Base-by-base conservation (phyloP, 2,888 invertebrate genomes). In the Ceriagrion tenellum region DNA sequence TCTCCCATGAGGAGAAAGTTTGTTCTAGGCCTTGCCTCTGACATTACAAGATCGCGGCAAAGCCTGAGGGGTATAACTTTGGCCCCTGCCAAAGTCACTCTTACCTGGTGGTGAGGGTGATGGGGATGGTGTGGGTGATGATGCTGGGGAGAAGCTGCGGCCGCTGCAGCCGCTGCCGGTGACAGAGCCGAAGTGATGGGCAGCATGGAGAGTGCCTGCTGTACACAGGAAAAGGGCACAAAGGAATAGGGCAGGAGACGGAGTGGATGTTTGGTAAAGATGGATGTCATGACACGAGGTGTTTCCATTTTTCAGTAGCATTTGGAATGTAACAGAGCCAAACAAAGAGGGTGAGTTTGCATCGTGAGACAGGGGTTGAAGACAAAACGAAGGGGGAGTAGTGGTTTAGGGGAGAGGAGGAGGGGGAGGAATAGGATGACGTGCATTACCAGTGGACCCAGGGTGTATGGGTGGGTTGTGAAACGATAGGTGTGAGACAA, bases 191-290 rank as follows among this genome's bases (percentile, higher is more conserved):
- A 93, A 12, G 93, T 93, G 26, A 93, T 93, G 47, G 93, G 93
- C 93, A 93, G 93, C 93, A 93, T 93, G 18, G 93, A 93, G 93
- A 93, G 93, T 55, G 93, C 93, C 93, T 93, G 93, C 93, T 93
- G 47, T 55, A 47, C 47, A 30, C 69, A 13, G 69, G 93, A 93
- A 47, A 55, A 55, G 93, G 69, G 56, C n/a, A n/a, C 63, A 59
- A 47, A n/a, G 40, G 69, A 47, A n/a, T 3, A 26, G 40, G 20
- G 26, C 26, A 40, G 47, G 26, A 26, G 47, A 8, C 1, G 16
- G 47, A 40, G 23, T 20, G 40, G 55, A 59, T 59, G 20, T 59
- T 59, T 12, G 23, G 55, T 16, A 47, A n/a, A 30, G 88, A 35
- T 59, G 18, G 18, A 20, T 23, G 23, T 12, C 69, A 69, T 10